Evolutionary conservation across 2,888 invertebrate species (phyloP).

Genomic region (Ephialtes manifestator): DNA sequence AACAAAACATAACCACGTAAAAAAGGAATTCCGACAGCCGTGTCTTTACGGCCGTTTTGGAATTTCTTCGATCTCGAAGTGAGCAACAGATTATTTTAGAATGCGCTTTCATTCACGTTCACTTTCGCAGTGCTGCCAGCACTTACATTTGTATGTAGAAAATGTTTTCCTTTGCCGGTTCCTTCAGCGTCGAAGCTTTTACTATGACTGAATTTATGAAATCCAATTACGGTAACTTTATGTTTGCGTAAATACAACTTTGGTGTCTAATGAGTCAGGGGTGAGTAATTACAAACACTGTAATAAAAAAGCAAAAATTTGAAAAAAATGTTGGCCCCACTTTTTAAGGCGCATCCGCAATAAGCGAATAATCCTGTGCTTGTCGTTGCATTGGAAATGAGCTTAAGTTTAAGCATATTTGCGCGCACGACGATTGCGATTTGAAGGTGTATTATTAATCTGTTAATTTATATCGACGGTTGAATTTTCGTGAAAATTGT

Average conservation of each 20-base stretch:
- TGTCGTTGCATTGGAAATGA: not conserved
- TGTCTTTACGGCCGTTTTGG: constrained; percentile 48
- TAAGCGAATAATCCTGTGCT: not conserved
- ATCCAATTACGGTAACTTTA: not conserved
- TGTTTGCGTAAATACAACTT: not conserved
- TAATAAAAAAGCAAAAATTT: not conserved
- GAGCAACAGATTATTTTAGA: constrained; percentile 48
- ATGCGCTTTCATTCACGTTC: constrained; percentile 23
- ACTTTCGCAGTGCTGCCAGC: constrained; percentile 22
- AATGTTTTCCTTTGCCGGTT: not conserved
- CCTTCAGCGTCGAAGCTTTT: not conserved
- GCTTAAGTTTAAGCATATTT: constrained; percentile 2
- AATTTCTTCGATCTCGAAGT: constrained; percentile 54
- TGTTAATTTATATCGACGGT: not conserved
- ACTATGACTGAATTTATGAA: not conserved
- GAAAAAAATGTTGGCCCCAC: constrained; percentile 16
- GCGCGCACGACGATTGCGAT: not conserved
- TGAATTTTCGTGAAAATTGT: not conserved
- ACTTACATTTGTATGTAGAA: not conserved
- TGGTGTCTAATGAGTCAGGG: not conserved
- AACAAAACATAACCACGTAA: constrained; percentile 58
- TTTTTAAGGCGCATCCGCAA: constrained; percentile 1
- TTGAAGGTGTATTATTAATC: not conserved
- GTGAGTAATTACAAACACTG: not conserved
- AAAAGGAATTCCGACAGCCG: constrained; percentile 26